A percentile compares a stretch with the other conserved stretches of the same genome.
Evolutionary conservation across 2,113 vertebrate species (phyloP).

Genomic region (Myiopsitta monachus): DNA sequence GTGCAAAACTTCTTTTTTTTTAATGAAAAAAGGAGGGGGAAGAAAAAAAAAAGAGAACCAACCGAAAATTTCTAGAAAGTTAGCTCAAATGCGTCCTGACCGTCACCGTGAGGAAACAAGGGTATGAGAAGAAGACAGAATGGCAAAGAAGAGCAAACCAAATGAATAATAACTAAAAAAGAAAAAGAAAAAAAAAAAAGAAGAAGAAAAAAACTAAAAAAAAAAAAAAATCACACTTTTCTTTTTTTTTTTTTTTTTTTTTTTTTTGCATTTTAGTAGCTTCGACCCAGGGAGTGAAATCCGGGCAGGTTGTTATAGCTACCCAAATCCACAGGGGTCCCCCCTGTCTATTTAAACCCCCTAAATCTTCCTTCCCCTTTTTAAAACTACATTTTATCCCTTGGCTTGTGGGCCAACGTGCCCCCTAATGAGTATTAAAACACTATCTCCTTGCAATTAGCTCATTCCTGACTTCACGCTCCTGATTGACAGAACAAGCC

Average conservation of each 20-base stretch:
- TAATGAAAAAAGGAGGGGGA: neutral
- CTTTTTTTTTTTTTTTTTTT: constrained; percentile 76
- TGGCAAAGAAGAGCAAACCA: neutral
- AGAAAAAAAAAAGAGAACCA: neutral
- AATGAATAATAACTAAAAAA: neutral
- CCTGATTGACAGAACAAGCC: constrained; percentile 75
- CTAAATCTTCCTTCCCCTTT: constrained; percentile 76
- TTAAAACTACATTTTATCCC: constrained; percentile 83
- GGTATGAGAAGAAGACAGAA: neutral
- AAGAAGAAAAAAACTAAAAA: neutral
- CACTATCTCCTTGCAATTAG: constrained; percentile 81
- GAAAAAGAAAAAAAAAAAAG: neutral
- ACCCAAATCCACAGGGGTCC: constrained; percentile 84
- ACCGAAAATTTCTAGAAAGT: constrained; percentile 11
- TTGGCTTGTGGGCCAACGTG: constrained; percentile 79
- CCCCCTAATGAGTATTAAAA: constrained; percentile 87
- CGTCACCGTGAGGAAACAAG: neutral
- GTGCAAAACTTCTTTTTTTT: neutral
- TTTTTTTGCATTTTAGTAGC: constrained; percentile 82
- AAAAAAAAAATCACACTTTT: constrained; percentile 21
- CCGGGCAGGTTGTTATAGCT: constrained; percentile 90
- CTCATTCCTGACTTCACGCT: constrained; percentile 74
- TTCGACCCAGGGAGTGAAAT: constrained; percentile 86
- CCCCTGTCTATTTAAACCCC: constrained; percentile 84
- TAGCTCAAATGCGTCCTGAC: neutral